Evolutionary conservation across 1,140 invertebrate genomes (phyloP).

Genomic region (Trichonephila inaurata): DNA sequence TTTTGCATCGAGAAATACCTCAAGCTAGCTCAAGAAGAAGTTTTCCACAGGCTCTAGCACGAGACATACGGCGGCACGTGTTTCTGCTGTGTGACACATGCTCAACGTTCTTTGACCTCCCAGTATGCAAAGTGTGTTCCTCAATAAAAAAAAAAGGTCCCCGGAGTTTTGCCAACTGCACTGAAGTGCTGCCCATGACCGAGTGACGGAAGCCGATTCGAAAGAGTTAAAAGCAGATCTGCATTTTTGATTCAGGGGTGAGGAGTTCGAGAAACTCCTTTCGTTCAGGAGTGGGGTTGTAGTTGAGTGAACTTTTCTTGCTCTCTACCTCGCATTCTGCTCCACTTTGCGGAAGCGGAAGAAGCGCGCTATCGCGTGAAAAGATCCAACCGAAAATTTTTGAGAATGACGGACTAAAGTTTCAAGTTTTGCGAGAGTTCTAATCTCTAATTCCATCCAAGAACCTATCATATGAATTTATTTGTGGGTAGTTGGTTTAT

Average conservation of each 20-base stretch:
- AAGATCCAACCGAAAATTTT: no score
- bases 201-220: not conserved
- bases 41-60: no score
- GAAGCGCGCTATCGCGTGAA: no score
- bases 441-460: no score
- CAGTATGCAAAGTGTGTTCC: not conserved
- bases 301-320: not conserved
- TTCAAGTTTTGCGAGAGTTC: no score
- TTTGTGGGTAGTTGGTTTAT: no score
- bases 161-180: conserved; percentile 2
- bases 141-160: not conserved
- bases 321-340: not conserved
- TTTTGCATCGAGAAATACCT: no score
- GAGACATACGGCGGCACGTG: no score
- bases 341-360: not conserved
- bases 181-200: not conserved
- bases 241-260: not conserved
- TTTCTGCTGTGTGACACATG: no score
- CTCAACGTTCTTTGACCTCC: conserved; percentile 4
- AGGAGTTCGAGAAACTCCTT: not conserved
- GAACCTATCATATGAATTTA: no score
- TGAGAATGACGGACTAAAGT: no score
- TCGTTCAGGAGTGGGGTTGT: not conserved
- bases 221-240: not conserved
- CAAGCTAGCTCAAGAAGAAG: no score